Base-by-base conservation (phyloP, 2,888 invertebrate genomes). In the Drosophila emarginata region DNA sequence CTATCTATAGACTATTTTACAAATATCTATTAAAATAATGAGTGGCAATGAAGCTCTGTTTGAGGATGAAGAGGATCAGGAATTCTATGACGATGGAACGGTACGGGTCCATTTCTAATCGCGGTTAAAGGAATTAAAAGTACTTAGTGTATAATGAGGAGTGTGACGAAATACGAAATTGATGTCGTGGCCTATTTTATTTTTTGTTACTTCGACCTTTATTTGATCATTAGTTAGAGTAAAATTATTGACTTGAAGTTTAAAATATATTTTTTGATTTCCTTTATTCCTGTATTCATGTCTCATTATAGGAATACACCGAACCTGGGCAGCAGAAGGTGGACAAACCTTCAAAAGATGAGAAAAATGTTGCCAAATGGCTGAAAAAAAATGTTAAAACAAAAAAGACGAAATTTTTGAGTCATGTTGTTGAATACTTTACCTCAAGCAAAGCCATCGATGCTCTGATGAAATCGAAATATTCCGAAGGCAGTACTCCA, bases 361-460 rank as follows among this genome's bases (percentile, higher is more conserved):
- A 99, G 91, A 97, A 97, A 91, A 94, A 95, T 0, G 94, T 99
- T 53, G 99, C 98, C 0, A 97, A 97, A 91, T 98, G 97, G 96
- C 93, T 99, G 82, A 95, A 97, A 62, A 96, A 97, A 77, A 98
- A 98, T 92, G 95, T 98, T 23, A 97, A 97, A 37, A 96, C 96
- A 2, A 98, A 99, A 93, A 97, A 97, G 91, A 99, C 98, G 0
- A 98, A 98, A 92, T 97, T 99, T 91, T 94, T 98, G 59, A 97
- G 97, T 89, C 99, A 99, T 91, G 96, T 97, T 92, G 99, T 99
- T 11, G 97, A 98, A 91, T 99, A 98, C 92, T 99, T 99, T 90
- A 97, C 97, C 78, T 96, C 95, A 73, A 93, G 94, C 73, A 97
- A 98, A 91, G 99, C 99, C 0, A 95, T 99, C 12, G 98, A 99